Conservation (phyloP, 2,888 invertebrate genomes). For the Itoplectis maculator region DNA sequence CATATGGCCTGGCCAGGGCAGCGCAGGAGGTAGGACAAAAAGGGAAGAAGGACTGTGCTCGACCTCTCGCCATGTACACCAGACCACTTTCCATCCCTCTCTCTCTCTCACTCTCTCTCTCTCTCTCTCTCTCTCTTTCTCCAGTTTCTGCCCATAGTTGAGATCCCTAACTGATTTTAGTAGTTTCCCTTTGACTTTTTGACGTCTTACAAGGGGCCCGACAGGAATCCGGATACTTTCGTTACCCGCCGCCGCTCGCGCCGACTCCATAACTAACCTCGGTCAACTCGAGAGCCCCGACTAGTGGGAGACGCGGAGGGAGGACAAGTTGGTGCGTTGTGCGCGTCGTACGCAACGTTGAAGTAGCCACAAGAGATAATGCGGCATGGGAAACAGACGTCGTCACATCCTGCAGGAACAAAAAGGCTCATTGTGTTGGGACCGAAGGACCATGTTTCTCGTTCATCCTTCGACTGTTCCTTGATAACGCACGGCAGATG, state of each 20-base stretch:
- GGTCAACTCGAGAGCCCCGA: slow-evolving; percentile 76
- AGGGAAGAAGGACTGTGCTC: slow-evolving; percentile 53
- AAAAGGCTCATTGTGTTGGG: slow-evolving; percentile 37
- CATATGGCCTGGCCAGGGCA: slow-evolving; percentile 38
- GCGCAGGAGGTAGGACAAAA: slow-evolving; percentile 44
- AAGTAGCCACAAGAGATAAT: slow-evolving; percentile 26
- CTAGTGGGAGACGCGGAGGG: slow-evolving; percentile 46
- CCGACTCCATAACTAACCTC: slow-evolving; percentile 83
- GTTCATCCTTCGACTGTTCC: neutral
- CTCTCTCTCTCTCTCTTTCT: slow-evolving; percentile 64
- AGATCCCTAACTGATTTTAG: slow-evolving; percentile 84
- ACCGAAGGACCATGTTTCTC: slow-evolving; percentile 14
- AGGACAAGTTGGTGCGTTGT: slow-evolving; percentile 17
- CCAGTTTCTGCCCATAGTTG: slow-evolving; percentile 79
- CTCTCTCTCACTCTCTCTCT: slow-evolving; percentile 63
- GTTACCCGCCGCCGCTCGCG: slow-evolving; percentile 77
- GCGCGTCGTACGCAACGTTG: slow-evolving; percentile 27
- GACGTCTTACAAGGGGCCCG: slow-evolving; percentile 84
- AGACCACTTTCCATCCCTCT: slow-evolving; percentile 55
- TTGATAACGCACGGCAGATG: neutral
- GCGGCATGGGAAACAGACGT: slow-evolving; percentile 56
- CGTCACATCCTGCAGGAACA: slow-evolving; percentile 21
- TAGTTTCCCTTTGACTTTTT: slow-evolving; percentile 84
- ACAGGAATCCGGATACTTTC: slow-evolving; percentile 83
- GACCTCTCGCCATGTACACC: slow-evolving; percentile 46